A percentile compares a stretch with the other conserved stretches of the same genome.
These are phyloP conservation scores for Rousettus madagascariensis DNA, from an alignment of 2,797 vertebrate genomes.

Conservation along the genomic window DNA sequence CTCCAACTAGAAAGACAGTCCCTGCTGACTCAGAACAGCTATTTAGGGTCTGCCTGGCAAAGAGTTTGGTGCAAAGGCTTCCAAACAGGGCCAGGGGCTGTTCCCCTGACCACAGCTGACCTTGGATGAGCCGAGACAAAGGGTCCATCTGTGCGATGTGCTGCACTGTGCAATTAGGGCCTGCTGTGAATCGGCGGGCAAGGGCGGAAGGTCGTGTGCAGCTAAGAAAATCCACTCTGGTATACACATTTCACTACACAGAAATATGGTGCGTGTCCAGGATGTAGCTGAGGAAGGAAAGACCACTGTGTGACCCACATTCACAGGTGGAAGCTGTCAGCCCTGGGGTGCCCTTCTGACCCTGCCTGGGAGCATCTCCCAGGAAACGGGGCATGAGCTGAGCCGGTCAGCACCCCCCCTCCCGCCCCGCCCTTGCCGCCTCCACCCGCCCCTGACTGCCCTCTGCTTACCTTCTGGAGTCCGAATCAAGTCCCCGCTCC, in stretches of 20 bases:
- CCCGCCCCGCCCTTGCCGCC: no score
- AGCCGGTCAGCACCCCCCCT: background rate
- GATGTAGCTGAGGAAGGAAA: background rate
- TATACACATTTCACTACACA: background rate
- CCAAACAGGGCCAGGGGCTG: background rate
- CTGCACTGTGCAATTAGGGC: background rate
- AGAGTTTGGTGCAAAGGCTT: background rate
- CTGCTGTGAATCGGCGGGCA: background rate
- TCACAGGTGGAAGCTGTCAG: background rate
- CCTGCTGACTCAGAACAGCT: background rate
- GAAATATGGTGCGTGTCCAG: background rate
- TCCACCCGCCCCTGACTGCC: background rate
- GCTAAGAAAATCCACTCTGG: background rate
- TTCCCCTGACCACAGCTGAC: background rate
- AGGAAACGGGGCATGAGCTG: background rate
- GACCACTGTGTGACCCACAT: constrained; percentile 26
- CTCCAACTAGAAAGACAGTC: background rate
- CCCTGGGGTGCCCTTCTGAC: background rate
- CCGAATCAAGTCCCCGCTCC: background rate
- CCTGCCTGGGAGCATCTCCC: background rate
- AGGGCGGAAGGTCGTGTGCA: background rate
- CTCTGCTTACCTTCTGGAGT: background rate
- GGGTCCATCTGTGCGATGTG: no score
- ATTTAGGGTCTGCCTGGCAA: background rate
- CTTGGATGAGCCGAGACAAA: background rate